phyloP scores from a whole-genome alignment of 2,113 vertebrate species.

The sheep (Ovis aries) region ARS-UI_Ramb_v3.0 NC_056056.1:162285001-162285500 shows the following conservation, averaged over 20 bases:
- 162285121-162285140: neutral
- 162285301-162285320: neutral
- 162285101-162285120: neutral
- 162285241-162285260: neutral
- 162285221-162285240: neutral
- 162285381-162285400: neutral
- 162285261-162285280: neutral
- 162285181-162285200: neutral
- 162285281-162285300: neutral
- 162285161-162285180: neutral
- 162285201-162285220: neutral
- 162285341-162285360: neutral
- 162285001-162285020: neutral
- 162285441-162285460: neutral
- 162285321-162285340: neutral
- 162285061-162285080: neutral
- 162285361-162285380: neutral
- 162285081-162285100: neutral
- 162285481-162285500: neutral
- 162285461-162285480: neutral
- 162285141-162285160: neutral
- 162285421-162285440: neutral
- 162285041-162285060: neutral
- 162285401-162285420: neutral
- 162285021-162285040: neutral